Base-by-base conservation (phyloP, 2,113 vertebrate genomes). In the Notothenia coriiceps region DNA sequence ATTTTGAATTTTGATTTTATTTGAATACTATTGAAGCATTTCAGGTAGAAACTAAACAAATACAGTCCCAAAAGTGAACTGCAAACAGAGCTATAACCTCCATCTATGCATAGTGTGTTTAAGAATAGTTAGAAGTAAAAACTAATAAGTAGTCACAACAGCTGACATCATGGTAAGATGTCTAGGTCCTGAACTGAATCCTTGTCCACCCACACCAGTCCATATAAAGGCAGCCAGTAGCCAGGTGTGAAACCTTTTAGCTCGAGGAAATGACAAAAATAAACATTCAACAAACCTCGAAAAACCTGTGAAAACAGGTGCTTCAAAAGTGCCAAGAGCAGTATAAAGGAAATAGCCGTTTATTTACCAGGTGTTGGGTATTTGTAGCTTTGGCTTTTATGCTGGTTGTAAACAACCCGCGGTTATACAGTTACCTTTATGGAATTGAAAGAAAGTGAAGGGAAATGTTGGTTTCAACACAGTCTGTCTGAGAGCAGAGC, bases 181-280 rank as follows among this genome's bases (percentile, higher is more conserved):
- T 2, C 14, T 20, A 22, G n/a, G 14, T 57, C 17, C 11, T 71
- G 33, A 70, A 54, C 35, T 47, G 57, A 54, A 11, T 50, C 20
- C 20, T 33, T 66, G 20, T 81, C 78, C 51, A 60, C 74, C 64
- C 74, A 74, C 74, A 55, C 68, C 47, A 35, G 51, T 69, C 57
- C 83, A 72, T 40, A 67, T 18, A 55, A 55, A 54, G 14, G 47
- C 43, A 83, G 62, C 43, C 5, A 20, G 43, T 33, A 67, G 49
- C 43, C 43, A 18, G 17, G 22, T 60, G 13, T 29, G 10, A 69
- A 50, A 57, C 15, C 4, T 50, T 82, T 70, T 65, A 59, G 59
- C 17, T 66, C 54, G 52, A 20, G 70, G 64, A 46, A 52, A 17
- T 0, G 20, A 70, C 15, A 70, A 74, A 70, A 82, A 82, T 59